Conservation (phyloP, 2,888 invertebrate genomes). For the Hirtodrosophila histrioides region DNA sequence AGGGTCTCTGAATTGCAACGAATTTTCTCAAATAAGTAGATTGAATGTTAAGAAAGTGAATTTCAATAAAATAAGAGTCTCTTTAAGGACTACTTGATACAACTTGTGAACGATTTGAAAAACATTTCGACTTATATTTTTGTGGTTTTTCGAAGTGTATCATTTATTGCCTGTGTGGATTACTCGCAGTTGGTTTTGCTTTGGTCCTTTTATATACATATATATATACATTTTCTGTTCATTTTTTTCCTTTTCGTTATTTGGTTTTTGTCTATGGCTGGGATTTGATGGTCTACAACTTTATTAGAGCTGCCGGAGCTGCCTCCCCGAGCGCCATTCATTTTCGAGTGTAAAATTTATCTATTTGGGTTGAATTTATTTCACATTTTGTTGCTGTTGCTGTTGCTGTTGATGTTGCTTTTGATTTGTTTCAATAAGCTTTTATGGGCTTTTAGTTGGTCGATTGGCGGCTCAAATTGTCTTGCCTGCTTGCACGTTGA, state of each 20-base stretch:
- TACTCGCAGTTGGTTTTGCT: slow-evolving; percentile 11
- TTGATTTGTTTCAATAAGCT: slow-evolving; percentile 70
- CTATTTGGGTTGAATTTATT: slow-evolving; percentile 46
- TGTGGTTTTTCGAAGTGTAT: not conserved
- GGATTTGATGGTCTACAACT: slow-evolving; percentile 41
- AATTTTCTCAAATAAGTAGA: too few relatives aligned
- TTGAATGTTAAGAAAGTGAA: too few relatives aligned
- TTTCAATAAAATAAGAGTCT: too few relatives aligned
- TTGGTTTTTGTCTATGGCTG: slow-evolving; percentile 16
- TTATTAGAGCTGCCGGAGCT: slow-evolving; percentile 35
- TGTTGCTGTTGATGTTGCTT: slow-evolving; percentile 13
- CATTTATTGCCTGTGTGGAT: slow-evolving; percentile 18
- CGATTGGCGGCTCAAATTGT: slow-evolving; percentile 55
- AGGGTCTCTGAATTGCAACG: too few relatives aligned
- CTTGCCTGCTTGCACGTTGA: slow-evolving; percentile 7
- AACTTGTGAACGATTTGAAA: too few relatives aligned
- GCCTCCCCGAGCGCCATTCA: slow-evolving; percentile 6
- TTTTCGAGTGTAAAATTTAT: slow-evolving; percentile 35
- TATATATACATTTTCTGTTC: not conserved
- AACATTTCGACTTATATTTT: too few relatives aligned
- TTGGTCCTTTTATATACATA: not conserved
- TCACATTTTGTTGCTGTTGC: slow-evolving; percentile 32
- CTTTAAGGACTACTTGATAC: too few relatives aligned
- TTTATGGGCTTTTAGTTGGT: slow-evolving; percentile 69
- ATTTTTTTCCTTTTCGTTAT: not conserved